Conservation (phyloP, 92 coral and sea anemone species). For the Muricea muricata region DNA sequence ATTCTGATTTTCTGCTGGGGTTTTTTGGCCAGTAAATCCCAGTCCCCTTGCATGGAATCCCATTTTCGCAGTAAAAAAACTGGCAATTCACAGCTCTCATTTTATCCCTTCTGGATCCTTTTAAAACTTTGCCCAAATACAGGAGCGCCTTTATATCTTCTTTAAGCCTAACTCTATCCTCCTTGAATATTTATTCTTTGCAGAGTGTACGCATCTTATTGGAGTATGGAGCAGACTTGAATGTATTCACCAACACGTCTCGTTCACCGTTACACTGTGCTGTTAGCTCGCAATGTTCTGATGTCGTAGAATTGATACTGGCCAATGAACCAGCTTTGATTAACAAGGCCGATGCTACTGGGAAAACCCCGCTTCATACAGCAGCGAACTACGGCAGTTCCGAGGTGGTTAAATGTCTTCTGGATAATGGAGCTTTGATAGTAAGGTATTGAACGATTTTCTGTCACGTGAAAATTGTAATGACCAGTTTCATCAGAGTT, state of each 20-base stretch:
- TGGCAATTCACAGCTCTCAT: too few relatives aligned
- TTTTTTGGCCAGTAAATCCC: too few relatives aligned
- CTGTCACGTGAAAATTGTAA: too few relatives aligned
- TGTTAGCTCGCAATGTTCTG: conserved; percentile 25
- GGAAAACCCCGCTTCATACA: conserved; percentile 41
- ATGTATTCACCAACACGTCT: conserved; percentile 25
- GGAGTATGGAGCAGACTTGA: conserved; percentile 33
- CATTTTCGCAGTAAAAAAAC: too few relatives aligned
- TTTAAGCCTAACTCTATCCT: too few relatives aligned
- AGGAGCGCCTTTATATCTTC: too few relatives aligned
- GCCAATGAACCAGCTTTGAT: conserved; percentile 33
- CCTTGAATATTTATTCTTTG: neutral
- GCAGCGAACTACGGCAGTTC: conserved; percentile 40
- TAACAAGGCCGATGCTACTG: conserved; percentile 43
- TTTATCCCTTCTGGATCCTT: too few relatives aligned
- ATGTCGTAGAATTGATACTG: conserved; percentile 15
- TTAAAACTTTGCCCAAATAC: too few relatives aligned
- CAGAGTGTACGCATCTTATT: conserved; percentile 18
- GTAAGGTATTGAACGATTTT: neutral
- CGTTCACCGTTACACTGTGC: conserved; percentile 37
- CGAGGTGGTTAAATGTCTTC: conserved; percentile 20
- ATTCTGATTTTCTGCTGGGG: too few relatives aligned
- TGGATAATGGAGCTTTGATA: conserved; percentile 26
- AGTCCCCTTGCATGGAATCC: too few relatives aligned
- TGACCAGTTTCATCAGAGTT: too few relatives aligned